A percentile compares a stretch with the other conserved stretches of the same genome.
Conservation (phyloP, 1,140 invertebrate species). For the Lordiphosa clarofinis region DNA sequence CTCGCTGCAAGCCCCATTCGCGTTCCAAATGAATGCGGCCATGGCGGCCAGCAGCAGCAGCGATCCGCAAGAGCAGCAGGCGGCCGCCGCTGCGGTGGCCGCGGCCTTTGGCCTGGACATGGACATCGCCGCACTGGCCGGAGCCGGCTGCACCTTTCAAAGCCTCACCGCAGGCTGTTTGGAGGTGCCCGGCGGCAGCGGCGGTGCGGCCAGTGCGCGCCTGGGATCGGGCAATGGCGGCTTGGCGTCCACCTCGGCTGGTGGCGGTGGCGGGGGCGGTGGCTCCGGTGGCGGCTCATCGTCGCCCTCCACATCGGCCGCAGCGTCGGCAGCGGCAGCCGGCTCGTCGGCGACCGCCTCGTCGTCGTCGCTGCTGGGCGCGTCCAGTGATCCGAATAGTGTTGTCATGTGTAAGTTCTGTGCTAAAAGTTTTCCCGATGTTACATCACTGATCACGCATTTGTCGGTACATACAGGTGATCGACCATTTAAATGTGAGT, state of each 20-base stretch:
- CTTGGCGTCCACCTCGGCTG: conserved; percentile 7
- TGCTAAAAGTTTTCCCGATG: conserved; percentile 93
- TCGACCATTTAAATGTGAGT: conserved; percentile 93
- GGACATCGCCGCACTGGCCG: conserved; percentile 79
- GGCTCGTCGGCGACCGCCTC: conserved; percentile 72
- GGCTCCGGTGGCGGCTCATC: conserved; percentile 44
- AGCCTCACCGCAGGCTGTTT: conserved; percentile 52
- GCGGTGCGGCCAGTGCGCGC: not conserved
- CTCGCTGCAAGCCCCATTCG: conserved; percentile 65
- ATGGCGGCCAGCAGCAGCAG: conserved; percentile 79
- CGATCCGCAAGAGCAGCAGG: conserved; percentile 81
- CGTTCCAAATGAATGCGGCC: conserved; percentile 80
- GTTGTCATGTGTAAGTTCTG: conserved; percentile 94
- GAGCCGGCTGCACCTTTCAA: conserved; percentile 70
- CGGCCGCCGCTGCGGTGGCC: conserved; percentile 67
- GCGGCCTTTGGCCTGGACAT: conserved; percentile 69
- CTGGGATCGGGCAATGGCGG: conserved; percentile 26
- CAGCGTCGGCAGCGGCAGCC: conserved; percentile 75
- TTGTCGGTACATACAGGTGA: conserved; percentile 93
- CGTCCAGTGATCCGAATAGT: conserved; percentile 84
- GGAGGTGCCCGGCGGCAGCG: conserved; percentile 24
- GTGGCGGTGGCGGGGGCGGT: conserved; percentile 14
- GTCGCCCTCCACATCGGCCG: conserved; percentile 71
- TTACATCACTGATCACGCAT: conserved; percentile 90
- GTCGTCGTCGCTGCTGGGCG: conserved; percentile 70